Evolutionary conservation across 2,888 invertebrate species (phyloP).

Genomic region (Drosophila cognata): DNA sequence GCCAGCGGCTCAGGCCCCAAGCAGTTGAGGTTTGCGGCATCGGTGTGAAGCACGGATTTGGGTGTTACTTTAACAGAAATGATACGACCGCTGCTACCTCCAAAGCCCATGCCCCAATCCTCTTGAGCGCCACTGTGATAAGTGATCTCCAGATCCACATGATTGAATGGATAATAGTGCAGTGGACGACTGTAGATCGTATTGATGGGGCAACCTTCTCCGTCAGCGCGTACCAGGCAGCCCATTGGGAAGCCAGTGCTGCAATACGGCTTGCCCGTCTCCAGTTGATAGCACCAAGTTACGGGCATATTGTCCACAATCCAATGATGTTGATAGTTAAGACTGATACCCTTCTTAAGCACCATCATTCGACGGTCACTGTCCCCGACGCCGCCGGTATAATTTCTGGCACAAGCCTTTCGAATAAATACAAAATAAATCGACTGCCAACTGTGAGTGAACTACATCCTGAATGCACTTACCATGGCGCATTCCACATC

Average conservation of each 20-base stretch:
- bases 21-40: conserved; percentile 86
- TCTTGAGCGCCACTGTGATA: conserved; percentile 96
- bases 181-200: conserved; percentile 88
- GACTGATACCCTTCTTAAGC: conserved; percentile 95
- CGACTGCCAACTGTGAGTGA: background rate
- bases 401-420: conserved; percentile 88
- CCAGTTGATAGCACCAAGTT: conserved; percentile 95
- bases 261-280: conserved; percentile 92
- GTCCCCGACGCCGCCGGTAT: conserved; percentile 88
- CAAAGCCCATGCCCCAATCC: conserved; percentile 93
- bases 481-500: conserved; percentile 87
- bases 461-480: conserved; percentile 37
- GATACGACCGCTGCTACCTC: conserved; percentile 94
- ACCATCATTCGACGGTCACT: conserved; percentile 91
- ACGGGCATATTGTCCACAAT: conserved; percentile 99
- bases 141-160: conserved; percentile 96
- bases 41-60: conserved; percentile 87
- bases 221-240: conserved; percentile 90
- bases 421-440: background rate
- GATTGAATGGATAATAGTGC: conserved; percentile 97
- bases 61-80: conserved; percentile 90
- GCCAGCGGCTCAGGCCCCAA: conserved; percentile 88
- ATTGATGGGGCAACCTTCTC: conserved; percentile 87
- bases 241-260: conserved; percentile 99
- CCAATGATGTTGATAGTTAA: conserved; percentile 99